These are phyloP conservation scores for Drepana arcuata DNA, from an alignment of 1,140 invertebrate genomes.

Conservation along the genomic window DNA sequence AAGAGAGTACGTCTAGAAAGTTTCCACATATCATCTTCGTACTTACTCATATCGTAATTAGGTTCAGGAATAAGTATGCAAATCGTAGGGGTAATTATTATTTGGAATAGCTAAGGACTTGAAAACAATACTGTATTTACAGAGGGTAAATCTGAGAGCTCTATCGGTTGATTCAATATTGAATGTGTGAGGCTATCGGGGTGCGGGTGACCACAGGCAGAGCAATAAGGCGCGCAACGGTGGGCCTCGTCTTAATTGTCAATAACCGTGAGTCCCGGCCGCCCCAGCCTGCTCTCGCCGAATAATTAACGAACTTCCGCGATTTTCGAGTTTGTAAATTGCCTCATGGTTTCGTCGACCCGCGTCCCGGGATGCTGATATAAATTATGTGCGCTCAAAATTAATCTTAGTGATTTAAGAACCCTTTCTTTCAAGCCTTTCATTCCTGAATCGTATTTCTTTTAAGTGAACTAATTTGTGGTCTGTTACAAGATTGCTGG, in stretches of 20 bases:
- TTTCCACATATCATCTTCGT: too few relatives aligned
- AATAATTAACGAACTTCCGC: constrained; percentile 70
- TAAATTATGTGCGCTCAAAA: constrained; percentile 64
- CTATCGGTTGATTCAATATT: too few relatives aligned
- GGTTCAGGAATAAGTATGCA: constrained; percentile 12
- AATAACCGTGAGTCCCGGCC: constrained; percentile 60
- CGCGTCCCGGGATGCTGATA: constrained; percentile 53
- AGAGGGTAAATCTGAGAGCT: too few relatives aligned
- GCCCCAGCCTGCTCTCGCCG: constrained; percentile 36
- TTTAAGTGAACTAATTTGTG: too few relatives aligned
- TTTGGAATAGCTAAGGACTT: too few relatives aligned
- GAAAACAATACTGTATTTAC: too few relatives aligned
- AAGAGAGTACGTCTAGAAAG: too few relatives aligned
- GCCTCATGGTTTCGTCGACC: constrained; percentile 62
- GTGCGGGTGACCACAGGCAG: constrained; percentile 16
- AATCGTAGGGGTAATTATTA: too few relatives aligned
- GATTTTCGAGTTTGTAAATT: constrained; percentile 71
- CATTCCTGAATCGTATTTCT: constrained; percentile 18
- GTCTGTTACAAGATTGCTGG: too few relatives aligned
- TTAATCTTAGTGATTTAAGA: constrained; percentile 61
- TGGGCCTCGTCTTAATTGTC: constrained; percentile 63
- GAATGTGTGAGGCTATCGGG: not conserved
- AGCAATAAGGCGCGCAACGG: constrained; percentile 47
- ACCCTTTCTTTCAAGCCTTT: constrained; percentile 31
- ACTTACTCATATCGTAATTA: constrained; percentile 24